Base-by-base conservation (phyloP, 2,113 vertebrate species). In the Oryzias woworae region DNA sequence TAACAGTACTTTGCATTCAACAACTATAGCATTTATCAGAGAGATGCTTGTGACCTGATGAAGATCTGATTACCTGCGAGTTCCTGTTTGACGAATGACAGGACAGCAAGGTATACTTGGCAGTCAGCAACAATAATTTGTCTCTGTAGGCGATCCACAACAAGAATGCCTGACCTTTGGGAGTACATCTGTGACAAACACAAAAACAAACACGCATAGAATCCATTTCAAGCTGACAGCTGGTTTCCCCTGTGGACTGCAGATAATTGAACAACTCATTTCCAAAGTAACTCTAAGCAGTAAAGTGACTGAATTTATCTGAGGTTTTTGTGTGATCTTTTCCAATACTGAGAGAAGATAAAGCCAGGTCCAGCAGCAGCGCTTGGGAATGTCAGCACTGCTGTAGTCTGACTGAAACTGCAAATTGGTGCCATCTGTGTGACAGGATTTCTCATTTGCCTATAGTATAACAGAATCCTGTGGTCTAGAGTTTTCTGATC, bases 101-200 rank as follows among this genome's bases (percentile, higher is more conserved):
- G 95, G 62, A 99, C 97, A 36, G 97, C 96, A 66, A 99, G 91
- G 71, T 99, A 98, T 55, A 99, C 96, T 74, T 99, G 97, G 85
- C 97, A 99, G 83, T 99, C 97, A 0, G 97, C 97, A 54, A 98
- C 93, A 65, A 99, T 98, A 62, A 99, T 98, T 82, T 99, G 97
- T 63, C 97, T 94, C 85, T 99, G 97, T 0, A 99, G 93, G 43
- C 96, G 93, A 82, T 99, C 96, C 65, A 97, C 89, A 58, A 95
- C 93, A 15, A 93, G 92, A 0, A 93, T 86, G 17, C 93, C 75
- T 0, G 96, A 93, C 86, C 95, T 95, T 58, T 95, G 90, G 36
- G 92, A 93, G 86, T 99, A 97, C 69, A 94, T 93, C 97, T 99
- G 66, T 13, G 58, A 62, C 59, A 70, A 4, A 51, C 59, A 68